Conservation (phyloP, 2,888 invertebrate species). For the Cataglyphis cursor region DNA sequence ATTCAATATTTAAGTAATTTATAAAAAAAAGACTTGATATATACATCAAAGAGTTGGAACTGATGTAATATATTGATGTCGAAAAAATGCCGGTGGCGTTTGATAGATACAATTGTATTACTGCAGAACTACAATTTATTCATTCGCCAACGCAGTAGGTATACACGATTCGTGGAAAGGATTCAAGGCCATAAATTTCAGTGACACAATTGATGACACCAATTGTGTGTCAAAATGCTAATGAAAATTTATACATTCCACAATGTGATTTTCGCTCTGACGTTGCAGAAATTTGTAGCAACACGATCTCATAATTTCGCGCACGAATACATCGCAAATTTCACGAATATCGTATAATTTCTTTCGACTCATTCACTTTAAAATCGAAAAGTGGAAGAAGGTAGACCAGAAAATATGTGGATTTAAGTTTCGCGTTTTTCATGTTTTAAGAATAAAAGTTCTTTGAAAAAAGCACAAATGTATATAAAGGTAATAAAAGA, state of each 20-base stretch:
- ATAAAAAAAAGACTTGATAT: background rate
- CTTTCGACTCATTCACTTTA: background rate
- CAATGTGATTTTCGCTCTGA: background rate
- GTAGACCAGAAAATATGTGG: background rate
- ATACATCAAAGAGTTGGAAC: background rate
- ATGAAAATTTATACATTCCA: constrained; percentile 41
- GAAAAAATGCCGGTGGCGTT: background rate
- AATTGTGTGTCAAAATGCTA: constrained; percentile 12
- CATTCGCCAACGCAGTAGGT: background rate
- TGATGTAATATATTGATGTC: background rate
- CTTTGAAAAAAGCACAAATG: background rate
- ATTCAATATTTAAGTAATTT: background rate
- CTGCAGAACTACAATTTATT: constrained; percentile 12
- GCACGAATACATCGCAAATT: constrained; percentile 7
- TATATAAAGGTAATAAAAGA: background rate
- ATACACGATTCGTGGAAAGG: background rate
- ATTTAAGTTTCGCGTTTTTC: constrained; percentile 2
- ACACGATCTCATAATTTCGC: constrained; percentile 18
- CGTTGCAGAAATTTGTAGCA: background rate
- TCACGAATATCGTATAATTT: constrained; percentile 13
- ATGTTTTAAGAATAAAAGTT: background rate
- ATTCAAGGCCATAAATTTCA: constrained; percentile 19
- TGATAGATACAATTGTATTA: constrained; percentile 13
- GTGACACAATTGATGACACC: background rate
- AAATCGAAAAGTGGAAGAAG: background rate